Evolutionary conservation across 1,140 invertebrate genomes (phyloP).

Genomic region (Nasonia giraulti): DNA sequence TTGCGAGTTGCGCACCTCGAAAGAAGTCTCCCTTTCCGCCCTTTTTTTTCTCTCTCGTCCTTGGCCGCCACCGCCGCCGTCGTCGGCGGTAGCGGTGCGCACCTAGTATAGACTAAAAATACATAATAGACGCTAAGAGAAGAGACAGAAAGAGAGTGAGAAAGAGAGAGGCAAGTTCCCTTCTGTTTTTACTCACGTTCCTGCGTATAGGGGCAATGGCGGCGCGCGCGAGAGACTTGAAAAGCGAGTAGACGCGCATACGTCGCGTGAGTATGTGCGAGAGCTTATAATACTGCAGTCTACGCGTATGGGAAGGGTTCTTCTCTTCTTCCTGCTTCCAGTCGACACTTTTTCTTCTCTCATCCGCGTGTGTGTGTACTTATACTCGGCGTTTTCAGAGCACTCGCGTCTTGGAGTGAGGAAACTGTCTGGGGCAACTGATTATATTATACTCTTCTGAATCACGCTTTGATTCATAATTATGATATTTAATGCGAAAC

Average conservation of each 20-base stretch:
- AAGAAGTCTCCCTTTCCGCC: conserved; percentile 13
- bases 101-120: conserved; percentile 43
- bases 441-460: too few species aligned
- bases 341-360: conserved; percentile 4
- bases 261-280: not conserved
- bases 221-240: conserved; percentile 38
- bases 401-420: conserved; percentile 10
- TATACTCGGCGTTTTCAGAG: not conserved
- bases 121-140: conserved; percentile 44
- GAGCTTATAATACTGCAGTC: not conserved
- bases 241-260: conserved; percentile 21
- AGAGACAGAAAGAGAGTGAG: not conserved
- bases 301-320: conserved; percentile 20
- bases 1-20: not conserved
- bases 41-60: not conserved
- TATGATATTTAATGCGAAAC: not conserved
- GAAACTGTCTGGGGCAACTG: conserved; percentile 5
- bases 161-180: conserved; percentile 19
- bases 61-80: not conserved
- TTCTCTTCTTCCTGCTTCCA: conserved; percentile 27
- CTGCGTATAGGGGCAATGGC: conserved; percentile 9
- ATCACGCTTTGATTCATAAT: too few species aligned
- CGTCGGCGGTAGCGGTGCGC: too few species aligned
- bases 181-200: conserved; percentile 51
- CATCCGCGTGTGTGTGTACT: not conserved